Evolutionary conservation across 2,797 vertebrate genomes (phyloP), one percentile per base, ranked within the genome.

Genomic region (Ciconia nigra): DNA sequence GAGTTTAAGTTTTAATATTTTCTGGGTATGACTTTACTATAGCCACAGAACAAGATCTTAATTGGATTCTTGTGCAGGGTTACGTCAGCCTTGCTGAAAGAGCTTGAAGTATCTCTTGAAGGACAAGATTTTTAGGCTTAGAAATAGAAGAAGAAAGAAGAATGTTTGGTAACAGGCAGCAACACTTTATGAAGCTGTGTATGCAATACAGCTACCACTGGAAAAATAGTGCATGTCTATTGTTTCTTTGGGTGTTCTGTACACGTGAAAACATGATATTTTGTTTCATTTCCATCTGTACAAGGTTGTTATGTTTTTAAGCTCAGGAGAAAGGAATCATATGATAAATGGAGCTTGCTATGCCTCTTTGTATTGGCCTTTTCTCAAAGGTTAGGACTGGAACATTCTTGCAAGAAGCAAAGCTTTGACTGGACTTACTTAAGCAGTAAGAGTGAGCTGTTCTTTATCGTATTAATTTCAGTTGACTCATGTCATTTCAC

Each of bases 391-490:
- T 35, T 78, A 26, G 39, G 35, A 20, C 17, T n/a, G 31, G 42
- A 81, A 76, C 7, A 10, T 4, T 57, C 57, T 59, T 86, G 65
- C 37, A 54, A 37, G 41, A 83, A 91, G 13, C 37, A 72, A 84
- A 83, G 11, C 70, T 80, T 82, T 74, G 62, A 76, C 22, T 72
- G 59, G 31, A 72, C 54, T 39, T 42, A 51, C 31, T 91, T 85
- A 83, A 70, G 52, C 72, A 74, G 44, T 33, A 46, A 63, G 33
- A 93, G 11, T 44, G 54, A 88, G 62, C 94, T 95, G 83, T 54
- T 94, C 91, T 93, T 94, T 95, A 89, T 86, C 91, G 62, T 42
- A 33, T 58, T 83, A 83, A 66, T 96, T 93, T 52, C 51, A 31
- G 87, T 67, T 86, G 95, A 96, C 78, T 87, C 70, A 93, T 25